phyloP scores from a whole-genome alignment of 2,113 vertebrate species.

The Leptocoma aspasia region DNA sequence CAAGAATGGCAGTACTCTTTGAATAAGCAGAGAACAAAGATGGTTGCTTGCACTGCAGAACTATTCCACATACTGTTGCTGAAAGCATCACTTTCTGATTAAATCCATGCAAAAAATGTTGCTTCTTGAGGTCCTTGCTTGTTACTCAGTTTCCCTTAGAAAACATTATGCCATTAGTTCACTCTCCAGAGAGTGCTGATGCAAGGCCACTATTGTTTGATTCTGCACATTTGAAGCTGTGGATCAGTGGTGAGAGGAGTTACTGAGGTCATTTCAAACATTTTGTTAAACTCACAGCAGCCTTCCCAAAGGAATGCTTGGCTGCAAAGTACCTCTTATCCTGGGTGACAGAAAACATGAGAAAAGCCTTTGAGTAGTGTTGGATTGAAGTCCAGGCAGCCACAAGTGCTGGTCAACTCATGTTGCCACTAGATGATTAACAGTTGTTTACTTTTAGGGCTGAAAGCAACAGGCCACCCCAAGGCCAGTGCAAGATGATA shows the following conservation, averaged over 20 bases:
- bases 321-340: constrained; percentile 70
- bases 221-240: constrained; percentile 41
- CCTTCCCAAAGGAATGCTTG: constrained; percentile 65
- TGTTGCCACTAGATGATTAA: constrained; percentile 79
- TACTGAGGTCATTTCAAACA: constrained; percentile 75
- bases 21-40: constrained; percentile 1
- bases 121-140: background rate
- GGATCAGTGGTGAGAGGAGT: constrained; percentile 69
- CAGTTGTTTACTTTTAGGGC: constrained; percentile 82
- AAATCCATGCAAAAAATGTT: constrained; percentile 22
- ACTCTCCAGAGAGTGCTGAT: background rate
- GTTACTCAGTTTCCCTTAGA: constrained; percentile 8
- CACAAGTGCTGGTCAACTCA: constrained; percentile 66
- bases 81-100: constrained; percentile 17
- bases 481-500: constrained; percentile 75
- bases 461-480: constrained; percentile 73
- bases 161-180: background rate
- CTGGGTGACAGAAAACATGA: constrained; percentile 69
- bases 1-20: background rate
- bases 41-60: background rate
- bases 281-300: constrained; percentile 67
- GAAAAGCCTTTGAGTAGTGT: constrained; percentile 63
- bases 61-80: background rate
- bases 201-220: background rate
- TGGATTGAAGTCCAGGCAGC: constrained; percentile 60